Base-by-base conservation (phyloP, 1,140 invertebrate genomes). In the Popillia japonica region DNA sequence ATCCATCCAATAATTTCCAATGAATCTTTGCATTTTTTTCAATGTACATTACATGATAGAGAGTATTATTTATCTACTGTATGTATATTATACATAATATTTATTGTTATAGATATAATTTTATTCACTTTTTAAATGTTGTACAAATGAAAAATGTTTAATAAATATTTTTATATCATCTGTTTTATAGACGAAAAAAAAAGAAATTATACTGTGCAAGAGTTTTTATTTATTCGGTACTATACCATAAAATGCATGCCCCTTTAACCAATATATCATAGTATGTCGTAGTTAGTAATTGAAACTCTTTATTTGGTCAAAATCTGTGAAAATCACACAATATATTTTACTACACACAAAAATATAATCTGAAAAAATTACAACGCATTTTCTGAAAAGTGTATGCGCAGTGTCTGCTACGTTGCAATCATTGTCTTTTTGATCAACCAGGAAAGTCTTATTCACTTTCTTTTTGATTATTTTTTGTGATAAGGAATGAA, bases 281-380 rank as follows among this genome's bases (percentile, higher is more conserved):
- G 3, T 11, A 14, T n/a, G 59, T 78, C 75, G 75, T 78, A 78
- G 59, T 78, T 75, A 78, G 40, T 78, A 74, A 78, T 75, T 76
- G 48, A 76, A 76, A 76, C 76, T 44, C 75, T 79, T 59, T 73
- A 68, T 72, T 68, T 79, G 77, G 72, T 78, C 77, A 78, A 59
- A 76, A 76, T 78, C 64, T 77, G 68, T 73, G 44, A 72, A 73
- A 78, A 78, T 61, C 72, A 68, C 68, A 78, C 77, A 78, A 48
- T 55, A 73, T 59, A 77, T 77, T 41, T 77, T 78, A 72, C 59
- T 78, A 72, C 68, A 44, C 72, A 72, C 61, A 78, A 42, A 78
- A 78, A 78, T 72, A 78, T 78, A 68, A 68, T 68, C 61, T 68
- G 61, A 68, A 68, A 27, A 68, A 68, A 68, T 68, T 68, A 68